Evolutionary conservation across 1,140 invertebrate species (phyloP).

Genomic region (Gryon sp.): DNA sequence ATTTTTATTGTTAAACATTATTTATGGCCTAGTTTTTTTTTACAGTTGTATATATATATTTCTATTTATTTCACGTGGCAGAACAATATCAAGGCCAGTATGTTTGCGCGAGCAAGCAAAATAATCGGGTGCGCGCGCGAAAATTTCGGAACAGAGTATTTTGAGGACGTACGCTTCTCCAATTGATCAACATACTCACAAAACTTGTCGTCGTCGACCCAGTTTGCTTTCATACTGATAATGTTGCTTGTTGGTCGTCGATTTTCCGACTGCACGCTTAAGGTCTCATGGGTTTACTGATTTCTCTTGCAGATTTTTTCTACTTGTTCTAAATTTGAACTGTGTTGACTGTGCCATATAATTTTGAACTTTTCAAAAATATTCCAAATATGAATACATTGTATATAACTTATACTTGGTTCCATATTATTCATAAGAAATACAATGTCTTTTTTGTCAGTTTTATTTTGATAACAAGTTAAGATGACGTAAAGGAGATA

Average conservation of each 20-base stretch:
- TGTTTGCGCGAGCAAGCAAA: slow-evolving; percentile 69
- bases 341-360: slow-evolving; percentile 4
- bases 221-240: slow-evolving; percentile 65
- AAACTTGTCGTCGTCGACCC: slow-evolving; percentile 68
- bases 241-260: slow-evolving; percentile 63
- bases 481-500: too few relatives aligned
- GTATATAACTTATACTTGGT: too few relatives aligned
- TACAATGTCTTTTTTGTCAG: too few relatives aligned
- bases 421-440: too few relatives aligned
- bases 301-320: neutral
- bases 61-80: slow-evolving; percentile 15
- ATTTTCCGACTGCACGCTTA: slow-evolving; percentile 65
- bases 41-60: slow-evolving; percentile 12
- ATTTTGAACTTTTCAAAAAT: slow-evolving; percentile 40
- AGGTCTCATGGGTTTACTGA: slow-evolving; percentile 23
- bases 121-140: slow-evolving; percentile 44
- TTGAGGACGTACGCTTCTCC: slow-evolving; percentile 23
- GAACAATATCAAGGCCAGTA: slow-evolving; percentile 64
- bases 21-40: too few relatives aligned
- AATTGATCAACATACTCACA: slow-evolving; percentile 32
- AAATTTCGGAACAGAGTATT: slow-evolving; percentile 47
- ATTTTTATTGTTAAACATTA: too few relatives aligned
- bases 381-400: too few relatives aligned
- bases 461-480: too few relatives aligned
- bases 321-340: too few relatives aligned